A percentile compares a stretch with the other conserved stretches of the same genome.
Conservation (phyloP, 2,888 invertebrate genomes). For the Coleophora flavipennella region DNA sequence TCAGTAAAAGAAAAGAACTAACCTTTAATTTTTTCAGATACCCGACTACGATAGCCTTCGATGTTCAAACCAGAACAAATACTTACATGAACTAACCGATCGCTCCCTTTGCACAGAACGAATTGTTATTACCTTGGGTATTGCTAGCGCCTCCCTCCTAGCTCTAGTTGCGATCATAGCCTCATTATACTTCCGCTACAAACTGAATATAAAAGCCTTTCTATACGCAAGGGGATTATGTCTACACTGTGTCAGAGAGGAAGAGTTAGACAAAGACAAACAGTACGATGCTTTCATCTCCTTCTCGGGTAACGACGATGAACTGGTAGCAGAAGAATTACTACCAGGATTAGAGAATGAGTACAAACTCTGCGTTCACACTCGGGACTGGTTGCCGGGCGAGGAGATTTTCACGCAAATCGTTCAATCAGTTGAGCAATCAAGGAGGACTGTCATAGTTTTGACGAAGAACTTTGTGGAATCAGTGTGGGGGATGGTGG, state of each 20-base stretch:
- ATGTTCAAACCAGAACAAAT: too few relatives aligned
- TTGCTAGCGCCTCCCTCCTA: too few relatives aligned
- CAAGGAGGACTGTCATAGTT: slow-evolving; percentile 34
- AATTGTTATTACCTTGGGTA: too few relatives aligned
- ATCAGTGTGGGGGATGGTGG: slow-evolving; percentile 78
- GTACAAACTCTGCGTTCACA: slow-evolving; percentile 78
- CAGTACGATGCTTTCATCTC: slow-evolving; percentile 85
- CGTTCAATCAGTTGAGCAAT: slow-evolving; percentile 79
- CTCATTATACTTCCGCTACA: not conserved
- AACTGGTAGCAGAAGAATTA: slow-evolving; percentile 76
- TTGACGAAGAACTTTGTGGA: slow-evolving; percentile 21
- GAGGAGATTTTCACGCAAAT: slow-evolving; percentile 81
- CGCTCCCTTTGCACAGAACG: too few relatives aligned
- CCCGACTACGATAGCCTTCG: too few relatives aligned
- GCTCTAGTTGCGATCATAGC: too few relatives aligned
- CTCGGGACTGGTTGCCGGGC: slow-evolving; percentile 81
- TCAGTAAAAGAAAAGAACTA: too few relatives aligned
- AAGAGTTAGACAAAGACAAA: slow-evolving; percentile 20
- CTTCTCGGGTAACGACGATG: slow-evolving; percentile 82
- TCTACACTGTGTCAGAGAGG: slow-evolving; percentile 14
- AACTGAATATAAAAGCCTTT: slow-evolving; percentile 1
- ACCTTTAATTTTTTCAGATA: too few relatives aligned
- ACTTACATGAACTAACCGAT: too few relatives aligned
- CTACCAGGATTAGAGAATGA: too few relatives aligned
- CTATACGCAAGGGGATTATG: slow-evolving; percentile 15